Base-by-base conservation (phyloP, 2,113 vertebrate genomes). In the Corvus cornix region DNA sequence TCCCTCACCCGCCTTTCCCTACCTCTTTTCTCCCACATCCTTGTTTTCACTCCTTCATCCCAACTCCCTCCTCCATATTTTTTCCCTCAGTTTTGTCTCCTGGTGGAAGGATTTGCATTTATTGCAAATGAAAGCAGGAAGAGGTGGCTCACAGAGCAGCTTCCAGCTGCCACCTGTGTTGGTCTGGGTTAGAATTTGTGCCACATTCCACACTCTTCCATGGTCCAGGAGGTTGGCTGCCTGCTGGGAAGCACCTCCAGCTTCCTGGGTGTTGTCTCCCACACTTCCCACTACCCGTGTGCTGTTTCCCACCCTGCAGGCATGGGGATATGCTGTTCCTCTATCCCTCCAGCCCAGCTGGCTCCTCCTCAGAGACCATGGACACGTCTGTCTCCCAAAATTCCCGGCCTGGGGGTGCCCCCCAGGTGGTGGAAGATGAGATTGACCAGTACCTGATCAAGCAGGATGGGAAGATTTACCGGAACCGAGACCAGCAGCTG, bases 381-480 rank as follows among this genome's bases (percentile, higher is more conserved):
- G 99, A 99, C 96, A 99, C 98, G 1, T 98, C 98, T 16, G 75
- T 96, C 16, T 97, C 98, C n/a, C 97, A 97, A 49, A 96, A 98
- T 56, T 86, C 97, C 3, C 98, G 98, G 62, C 98, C 98, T 13
- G 86, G 90, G n/a, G 98, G 98, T 0, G 93, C 98, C 5, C 98
- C 98, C 22, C 98, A 98, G 41, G 98, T 99, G 96, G 98, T 98
- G 66, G 99, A 99, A 63, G 99, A 99, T 7, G 99, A 99, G 85
- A 99, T 99, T 0, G 99, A 99, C 95, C 99, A 99, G 95, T 99
- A 98, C 91, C 98, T 99, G 96, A 98, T 98, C 96, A 99, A 98
- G 77, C 99, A 99, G 94, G 99, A 99, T 1, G 99, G 99, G 69
- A 99, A 99, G 96, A 99, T 99, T 92, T 99, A 99, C 97, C 96